Percentiles rank a stretch among this genome's conserved stretches.
Evolutionary conservation across 53 echinoderm and acorn worm species (phyloP).

Genomic region (Temnopleurus reevesii): DNA sequence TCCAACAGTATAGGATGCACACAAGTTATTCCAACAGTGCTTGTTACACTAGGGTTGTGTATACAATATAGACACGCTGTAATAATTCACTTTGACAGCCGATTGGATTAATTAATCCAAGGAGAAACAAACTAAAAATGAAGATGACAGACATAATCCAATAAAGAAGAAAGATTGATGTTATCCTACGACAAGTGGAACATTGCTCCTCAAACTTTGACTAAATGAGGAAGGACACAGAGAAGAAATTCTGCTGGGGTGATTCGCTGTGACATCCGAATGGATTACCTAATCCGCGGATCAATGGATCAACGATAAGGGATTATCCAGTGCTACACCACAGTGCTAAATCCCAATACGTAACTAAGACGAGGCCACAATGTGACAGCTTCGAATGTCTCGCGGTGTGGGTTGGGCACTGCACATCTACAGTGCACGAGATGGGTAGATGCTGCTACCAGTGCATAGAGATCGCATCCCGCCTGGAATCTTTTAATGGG

Average conservation of each 20-base stretch:
- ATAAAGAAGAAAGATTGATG: no score
- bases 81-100: no score
- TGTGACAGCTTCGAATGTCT: neutral
- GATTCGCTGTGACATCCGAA: constrained; percentile 22
- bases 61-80: no score
- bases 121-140: no score
- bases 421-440: neutral
- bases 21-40: no score
- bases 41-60: no score
- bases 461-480: constrained; percentile 6
- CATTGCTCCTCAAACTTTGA: neutral
- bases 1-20: no score
- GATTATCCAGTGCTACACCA: constrained; percentile 44
- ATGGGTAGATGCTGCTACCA: neutral
- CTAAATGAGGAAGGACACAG: neutral
- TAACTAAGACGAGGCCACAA: constrained; percentile 11
- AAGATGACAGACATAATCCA: no score
- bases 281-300: constrained; percentile 53
- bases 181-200: no score
- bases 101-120: no score
- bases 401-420: neutral
- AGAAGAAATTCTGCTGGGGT: neutral
- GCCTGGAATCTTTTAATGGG: no score
- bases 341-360: neutral
- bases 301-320: constrained; percentile 23